Percentiles rank a stretch among this genome's conserved stretches.
Evolutionary conservation across 2,797 vertebrate species (phyloP).

Genomic region (Anguilla obscura): DNA sequence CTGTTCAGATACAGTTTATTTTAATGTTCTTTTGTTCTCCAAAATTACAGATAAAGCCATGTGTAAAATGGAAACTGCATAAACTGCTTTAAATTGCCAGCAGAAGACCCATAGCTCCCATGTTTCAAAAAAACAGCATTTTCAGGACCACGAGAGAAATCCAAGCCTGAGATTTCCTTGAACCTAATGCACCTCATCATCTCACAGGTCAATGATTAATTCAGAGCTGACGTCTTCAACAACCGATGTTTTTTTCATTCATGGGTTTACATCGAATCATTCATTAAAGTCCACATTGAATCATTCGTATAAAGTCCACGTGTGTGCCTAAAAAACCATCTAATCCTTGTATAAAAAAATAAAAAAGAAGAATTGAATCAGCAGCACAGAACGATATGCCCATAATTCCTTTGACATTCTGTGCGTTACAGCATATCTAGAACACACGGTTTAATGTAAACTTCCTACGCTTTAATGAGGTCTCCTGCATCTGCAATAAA

Average conservation of each 20-base stretch:
- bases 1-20: background rate
- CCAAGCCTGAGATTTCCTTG: background rate
- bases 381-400: background rate
- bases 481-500: background rate
- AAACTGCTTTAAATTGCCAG: background rate
- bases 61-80: background rate
- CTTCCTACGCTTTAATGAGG: background rate
- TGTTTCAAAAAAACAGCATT: background rate
- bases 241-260: conserved; percentile 2
- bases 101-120: background rate
- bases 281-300: background rate
- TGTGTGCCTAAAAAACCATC: background rate
- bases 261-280: background rate
- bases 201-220: conserved; percentile 22
- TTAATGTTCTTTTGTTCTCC: background rate
- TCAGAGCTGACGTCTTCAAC: background rate
- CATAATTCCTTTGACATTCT: background rate
- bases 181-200: conserved; percentile 20
- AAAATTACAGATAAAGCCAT: background rate
- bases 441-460: background rate
- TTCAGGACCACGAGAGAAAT: background rate
- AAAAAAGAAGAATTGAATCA: background rate
- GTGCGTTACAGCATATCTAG: background rate
- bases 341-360: background rate
- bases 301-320: no score